Evolutionary conservation across 2,888 invertebrate genomes (phyloP).

Genomic region (Nemotelus pantherinus): DNA sequence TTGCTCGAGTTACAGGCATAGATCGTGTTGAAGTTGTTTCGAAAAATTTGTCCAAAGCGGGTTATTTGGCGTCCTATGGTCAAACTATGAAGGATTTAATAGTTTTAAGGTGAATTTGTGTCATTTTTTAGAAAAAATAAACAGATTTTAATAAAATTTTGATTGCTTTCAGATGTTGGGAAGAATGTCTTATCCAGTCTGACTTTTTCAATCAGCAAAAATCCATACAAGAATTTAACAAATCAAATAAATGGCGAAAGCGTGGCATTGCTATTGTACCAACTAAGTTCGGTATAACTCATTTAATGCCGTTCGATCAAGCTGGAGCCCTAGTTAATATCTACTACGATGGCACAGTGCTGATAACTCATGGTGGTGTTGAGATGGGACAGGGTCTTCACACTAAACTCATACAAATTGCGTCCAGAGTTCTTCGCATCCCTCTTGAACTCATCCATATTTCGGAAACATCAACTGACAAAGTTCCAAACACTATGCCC

Average conservation of each 20-base stretch:
- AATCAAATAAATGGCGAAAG: constrained; percentile 84
- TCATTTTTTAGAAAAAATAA: background rate
- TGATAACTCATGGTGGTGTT: constrained; percentile 90
- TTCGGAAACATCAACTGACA: constrained; percentile 86
- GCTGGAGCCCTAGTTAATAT: constrained; percentile 87
- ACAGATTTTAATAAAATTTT: background rate
- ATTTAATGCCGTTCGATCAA: constrained; percentile 72
- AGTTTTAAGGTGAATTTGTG: constrained; percentile 63
- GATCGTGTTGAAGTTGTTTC: constrained; percentile 72
- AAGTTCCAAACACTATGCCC: constrained; percentile 89
- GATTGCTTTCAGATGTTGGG: constrained; percentile 72
- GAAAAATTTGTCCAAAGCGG: constrained; percentile 83
- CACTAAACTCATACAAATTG: constrained; percentile 95
- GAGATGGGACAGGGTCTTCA: constrained; percentile 98
- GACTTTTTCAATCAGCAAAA: constrained; percentile 70
- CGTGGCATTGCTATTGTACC: constrained; percentile 84
- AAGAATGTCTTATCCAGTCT: constrained; percentile 77
- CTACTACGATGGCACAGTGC: constrained; percentile 89
- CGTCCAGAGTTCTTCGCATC: constrained; percentile 77
- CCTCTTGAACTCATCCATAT: constrained; percentile 80
- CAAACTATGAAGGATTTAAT: constrained; percentile 80
- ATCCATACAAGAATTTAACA: constrained; percentile 76
- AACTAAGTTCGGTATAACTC: constrained; percentile 83
- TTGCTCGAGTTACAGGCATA: constrained; percentile 76
- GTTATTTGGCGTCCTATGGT: constrained; percentile 80